Conservation (phyloP, 2,888 invertebrate species). For the Odiellus spinosus region DNA sequence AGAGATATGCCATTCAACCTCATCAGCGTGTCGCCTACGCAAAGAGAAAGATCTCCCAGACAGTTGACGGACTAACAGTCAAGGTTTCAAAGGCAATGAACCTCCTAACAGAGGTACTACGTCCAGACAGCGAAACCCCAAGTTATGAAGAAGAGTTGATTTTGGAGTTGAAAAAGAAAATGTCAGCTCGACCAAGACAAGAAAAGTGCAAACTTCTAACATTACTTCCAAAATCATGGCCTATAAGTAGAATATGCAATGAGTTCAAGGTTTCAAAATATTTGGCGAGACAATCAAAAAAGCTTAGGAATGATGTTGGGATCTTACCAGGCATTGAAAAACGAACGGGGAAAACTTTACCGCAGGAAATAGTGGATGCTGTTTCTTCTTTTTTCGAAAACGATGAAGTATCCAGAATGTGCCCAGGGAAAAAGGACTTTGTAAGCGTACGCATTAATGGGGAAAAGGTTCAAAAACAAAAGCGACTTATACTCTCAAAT, state of each 20-base stretch:
- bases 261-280: no score
- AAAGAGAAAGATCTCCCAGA: no score
- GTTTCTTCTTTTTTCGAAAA: neutral
- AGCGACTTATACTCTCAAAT: slow-evolving; percentile 1
- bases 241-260: no score
- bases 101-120: no score
- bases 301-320: neutral
- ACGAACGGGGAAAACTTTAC: neutral
- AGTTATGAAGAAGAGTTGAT: neutral
- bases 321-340: neutral
- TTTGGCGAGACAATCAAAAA: no score
- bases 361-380: neutral
- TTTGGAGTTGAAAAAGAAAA: neutral
- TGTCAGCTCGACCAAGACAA: neutral
- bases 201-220: neutral
- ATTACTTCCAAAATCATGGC: neutral
- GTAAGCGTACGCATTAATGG: neutral
- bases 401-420: neutral
- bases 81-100: no score
- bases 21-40: no score
- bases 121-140: no score
- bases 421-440: neutral
- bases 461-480: neutral
- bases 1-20: no score
- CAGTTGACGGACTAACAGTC: no score